Evolutionary conservation across 2,113 vertebrate species (phyloP).

Genomic region (Odontophorus gujanensis): DNA sequence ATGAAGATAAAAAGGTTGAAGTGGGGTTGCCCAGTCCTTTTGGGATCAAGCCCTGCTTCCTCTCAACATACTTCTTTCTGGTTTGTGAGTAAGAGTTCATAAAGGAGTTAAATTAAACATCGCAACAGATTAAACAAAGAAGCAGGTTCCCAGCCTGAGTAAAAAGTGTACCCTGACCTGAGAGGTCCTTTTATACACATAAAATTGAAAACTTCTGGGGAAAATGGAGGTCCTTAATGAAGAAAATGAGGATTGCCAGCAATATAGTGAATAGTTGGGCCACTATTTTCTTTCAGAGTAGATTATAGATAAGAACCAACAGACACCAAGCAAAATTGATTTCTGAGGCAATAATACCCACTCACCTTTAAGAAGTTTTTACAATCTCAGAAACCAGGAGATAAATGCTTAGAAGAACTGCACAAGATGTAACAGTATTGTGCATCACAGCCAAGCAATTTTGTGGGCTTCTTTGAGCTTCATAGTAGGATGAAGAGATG

Average conservation of each 20-base stretch:
- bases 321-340: constrained; percentile 31
- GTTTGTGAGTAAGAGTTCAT: neutral
- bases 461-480: constrained; percentile 6
- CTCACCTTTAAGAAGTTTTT: constrained; percentile 43
- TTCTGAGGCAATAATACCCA: constrained; percentile 48
- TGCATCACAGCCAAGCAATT: neutral
- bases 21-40: neutral
- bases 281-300: neutral
- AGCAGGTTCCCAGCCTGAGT: neutral
- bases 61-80: neutral
- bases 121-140: constrained; percentile 3
- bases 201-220: neutral
- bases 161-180: neutral
- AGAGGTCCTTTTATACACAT: neutral
- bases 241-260: neutral
- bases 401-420: constrained; percentile 12
- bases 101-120: neutral
- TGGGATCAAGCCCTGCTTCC: neutral
- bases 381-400: constrained; percentile 7
- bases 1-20: constrained; percentile 5
- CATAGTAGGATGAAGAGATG: constrained; percentile 34
- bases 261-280: neutral
- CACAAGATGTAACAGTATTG: neutral
- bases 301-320: constrained; percentile 43
- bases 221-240: constrained; percentile 9